These are phyloP conservation scores for Empidonax alnorum DNA, from an alignment of 2,113 vertebrate genomes.

Conservation along the genomic window DNA sequence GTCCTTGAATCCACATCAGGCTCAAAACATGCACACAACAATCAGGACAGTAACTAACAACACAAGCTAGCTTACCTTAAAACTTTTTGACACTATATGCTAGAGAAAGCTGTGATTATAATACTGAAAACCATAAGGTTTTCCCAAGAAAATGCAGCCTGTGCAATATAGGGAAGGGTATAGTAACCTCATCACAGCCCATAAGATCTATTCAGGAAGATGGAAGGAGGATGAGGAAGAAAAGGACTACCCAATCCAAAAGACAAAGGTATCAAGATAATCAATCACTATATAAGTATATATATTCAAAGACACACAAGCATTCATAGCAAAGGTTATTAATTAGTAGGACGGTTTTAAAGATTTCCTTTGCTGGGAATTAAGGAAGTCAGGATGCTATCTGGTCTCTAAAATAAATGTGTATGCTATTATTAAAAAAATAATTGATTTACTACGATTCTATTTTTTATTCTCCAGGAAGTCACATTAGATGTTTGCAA, in stretches of 20 bases:
- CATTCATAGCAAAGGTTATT: background rate
- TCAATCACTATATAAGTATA: background rate
- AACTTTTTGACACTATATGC: background rate
- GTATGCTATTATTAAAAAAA: background rate
- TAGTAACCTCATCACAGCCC: background rate
- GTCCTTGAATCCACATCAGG: background rate
- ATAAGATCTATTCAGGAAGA: background rate
- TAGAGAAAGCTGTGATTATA: background rate
- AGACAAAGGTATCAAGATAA: background rate
- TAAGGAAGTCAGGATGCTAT: background rate
- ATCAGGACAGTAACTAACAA: background rate
- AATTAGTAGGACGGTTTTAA: background rate
- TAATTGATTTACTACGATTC: background rate
- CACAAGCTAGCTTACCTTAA: background rate
- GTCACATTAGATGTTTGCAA: accelerated
- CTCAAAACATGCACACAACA: background rate
- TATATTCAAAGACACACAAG: background rate
- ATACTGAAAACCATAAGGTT: background rate
- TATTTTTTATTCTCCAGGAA: background rate
- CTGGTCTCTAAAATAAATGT: background rate
- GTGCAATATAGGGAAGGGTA: background rate
- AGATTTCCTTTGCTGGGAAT: background rate
- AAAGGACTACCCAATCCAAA: background rate
- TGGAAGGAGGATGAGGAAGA: background rate
- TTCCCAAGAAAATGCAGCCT: background rate